Percentiles rank a stretch among this genome's conserved stretches.
Evolutionary conservation across 2,888 invertebrate genomes (phyloP).

Genomic region (Cantharis lateralis): DNA sequence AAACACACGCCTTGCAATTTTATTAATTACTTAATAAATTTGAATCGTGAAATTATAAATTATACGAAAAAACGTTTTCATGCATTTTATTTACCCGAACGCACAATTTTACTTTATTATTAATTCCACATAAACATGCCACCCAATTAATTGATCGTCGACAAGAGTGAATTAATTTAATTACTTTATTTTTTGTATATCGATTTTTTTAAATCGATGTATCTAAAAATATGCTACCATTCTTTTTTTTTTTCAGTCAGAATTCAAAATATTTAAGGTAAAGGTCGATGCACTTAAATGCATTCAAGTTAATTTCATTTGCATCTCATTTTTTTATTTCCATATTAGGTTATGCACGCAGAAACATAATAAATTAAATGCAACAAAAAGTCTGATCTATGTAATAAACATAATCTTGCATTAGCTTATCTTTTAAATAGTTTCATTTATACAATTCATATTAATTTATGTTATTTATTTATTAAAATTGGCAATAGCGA

Average conservation of each 20-base stretch:
- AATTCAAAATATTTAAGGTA: background rate
- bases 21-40: conserved; percentile 5
- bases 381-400: background rate
- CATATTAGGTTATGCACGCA: background rate
- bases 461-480: too few species aligned
- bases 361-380: background rate
- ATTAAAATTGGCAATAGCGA: too few species aligned
- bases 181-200: background rate
- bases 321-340: background rate
- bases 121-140: background rate
- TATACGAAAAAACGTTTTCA: background rate
- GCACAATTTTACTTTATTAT: background rate
- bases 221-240: background rate
- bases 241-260: background rate
- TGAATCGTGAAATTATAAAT: background rate
- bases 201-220: background rate
- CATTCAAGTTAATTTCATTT: background rate
- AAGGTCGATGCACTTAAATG: background rate
- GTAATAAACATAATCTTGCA: background rate
- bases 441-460: too few species aligned
- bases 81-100: background rate
- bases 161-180: background rate
- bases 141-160: background rate
- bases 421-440: too few species aligned
- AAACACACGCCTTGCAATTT: conserved; percentile 14